Evolutionary conservation across 2,113 vertebrate genomes (phyloP), one percentile per base, ranked within the genome.

Genomic region (Pseudolaguvia tuberculata): DNA sequence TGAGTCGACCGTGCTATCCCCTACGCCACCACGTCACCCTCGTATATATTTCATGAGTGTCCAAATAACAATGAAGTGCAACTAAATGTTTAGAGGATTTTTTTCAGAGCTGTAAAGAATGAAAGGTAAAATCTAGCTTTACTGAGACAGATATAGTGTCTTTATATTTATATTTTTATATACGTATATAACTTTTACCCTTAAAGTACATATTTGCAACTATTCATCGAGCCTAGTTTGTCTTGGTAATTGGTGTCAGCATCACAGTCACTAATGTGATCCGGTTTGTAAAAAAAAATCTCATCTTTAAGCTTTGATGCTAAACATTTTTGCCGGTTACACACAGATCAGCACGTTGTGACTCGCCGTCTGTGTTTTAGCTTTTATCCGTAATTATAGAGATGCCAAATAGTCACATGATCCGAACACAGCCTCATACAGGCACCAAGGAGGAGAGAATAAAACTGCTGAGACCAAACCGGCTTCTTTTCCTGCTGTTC

Each of bases 361-460:
- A 73, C 70, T 73, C 66, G 35, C 71, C 74, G n/a, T 76, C 69
- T 13, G 47, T 31, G 62, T 42, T 27, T 69, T 18, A 15, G 69
- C 74, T 67, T 75, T 79, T 70, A 76, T 62, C 62, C 56, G 77
- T 78, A 73, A 79, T 81, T 79, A 75, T 73, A 65, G 73, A 70
- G 80, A 83, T 78, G 71, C 83, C 76, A 82, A 83, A 80, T 81
- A 50, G 83, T 83, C 82, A 82, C 87, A 85, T 87, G 86, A 79
- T 56, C 20, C 12, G 50, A 55, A 87, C 83, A 86, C 79, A 27
- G 71, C 71, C 72, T 78, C 50, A 79, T 79, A 83, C 84, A 89
- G 85, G 87, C 89, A 48, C 75, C 81, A 85, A 87, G 84, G 88
- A 83, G 83, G 83, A 86, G 85, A 86, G 87, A 76, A 58, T 52